Evolutionary conservation across 2,797 vertebrate species (phyloP), one percentile per base, ranked within the genome.

Genomic region (Etheostoma perlongum): DNA sequence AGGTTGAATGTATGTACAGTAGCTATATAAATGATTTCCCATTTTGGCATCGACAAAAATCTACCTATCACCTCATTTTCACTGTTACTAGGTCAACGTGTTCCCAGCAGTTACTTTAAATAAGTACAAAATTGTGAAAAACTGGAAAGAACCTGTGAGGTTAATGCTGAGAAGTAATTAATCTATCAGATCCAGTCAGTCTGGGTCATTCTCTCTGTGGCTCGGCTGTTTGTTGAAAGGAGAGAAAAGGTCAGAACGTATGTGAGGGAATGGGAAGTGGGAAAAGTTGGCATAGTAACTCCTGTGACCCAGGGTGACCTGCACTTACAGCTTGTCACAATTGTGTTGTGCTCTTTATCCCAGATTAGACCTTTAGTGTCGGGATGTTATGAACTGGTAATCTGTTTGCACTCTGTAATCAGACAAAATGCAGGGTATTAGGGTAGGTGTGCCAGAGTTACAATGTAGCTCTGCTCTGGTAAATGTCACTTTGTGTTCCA

Each of bases 361-460:
- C 78, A 76, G 89, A 87, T 88, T 84, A 87, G 75, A 75, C 72
- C 61, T 78, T 85, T 72, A 54, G 74, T 77, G 78, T 78, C 74
- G 67, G 59, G 63, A 82, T 86, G 77, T 67, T 76, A 65, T 75
- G 68, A 85, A 82, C 76, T 88, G 83, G 88, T 93, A 87, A 94
- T 91, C 93, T 81, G 82, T 77, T 87, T 79, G 74, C 71, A 76
- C 76, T 72, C 72, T 89, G 92, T 92, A 91, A 94, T 94, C 92
- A 92, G 81, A 81, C 82, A 74, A 90, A 94, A 93, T 83, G 91
- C 81, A 54, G 25, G 63, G 84, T 81, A 78, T 92, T 89, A 85
- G 46, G 30, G 47, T 49, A 79, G 85, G 76, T 79, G 83, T 77
- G 67, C 57, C 58, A 64, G 72, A 60, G 85, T 86, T 71, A 40